Base-by-base conservation (phyloP, 2,113 vertebrate species). In the Pteruthius melanotis region DNA sequence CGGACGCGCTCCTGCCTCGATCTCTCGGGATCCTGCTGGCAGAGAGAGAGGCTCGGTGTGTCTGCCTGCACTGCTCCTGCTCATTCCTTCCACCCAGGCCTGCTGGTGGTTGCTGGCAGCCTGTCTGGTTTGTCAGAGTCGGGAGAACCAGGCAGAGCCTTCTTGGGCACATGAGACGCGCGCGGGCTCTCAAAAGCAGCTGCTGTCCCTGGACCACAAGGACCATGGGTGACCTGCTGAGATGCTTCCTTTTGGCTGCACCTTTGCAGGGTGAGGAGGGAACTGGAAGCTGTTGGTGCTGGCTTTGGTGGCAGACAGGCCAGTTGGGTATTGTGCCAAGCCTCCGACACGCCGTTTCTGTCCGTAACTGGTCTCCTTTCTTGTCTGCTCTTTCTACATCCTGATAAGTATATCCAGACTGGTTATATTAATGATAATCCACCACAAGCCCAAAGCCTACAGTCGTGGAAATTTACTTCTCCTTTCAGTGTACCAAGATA, bases 401-500 rank as follows among this genome's bases (percentile, higher is more conserved):
- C 63, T 63, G 31, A 21, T 63, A 52, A 81, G n/a, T 33, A 57
- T 19, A 86, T 47, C 50, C 19, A 66, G 59, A 59, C n/a, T 57
- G 31, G 19, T 92, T 87, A 16, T 17, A 39, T 10, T 57, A 37
- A 11, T 35, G n/a, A 61, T 80, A 72, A 90, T 53, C 56, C 7
- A 30, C 20, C 15, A 83, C 71, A 49, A 95, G 52, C 68, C 45
- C 47, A 21, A 90, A 92, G 83, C 49, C 82, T 50, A 30, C 28
- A 83, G 19, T 86, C 49, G 60, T 59, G 56, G 75, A 93, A 92
- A 92, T 90, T 60, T 83, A 82, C 31, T 87, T 88, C 33, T 84
- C 72, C n/a, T 49, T 89, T 93, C 83, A 81, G n/a, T 53, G 83
- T 40, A 65, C 72, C n/a, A 10, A 70, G 69, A 80, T 94, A 95